Percentiles rank a stretch among this genome's conserved stretches.
These are phyloP conservation scores for Abrostola tripartita DNA, from an alignment of 2,888 invertebrate genomes.

Conservation along the genomic window DNA sequence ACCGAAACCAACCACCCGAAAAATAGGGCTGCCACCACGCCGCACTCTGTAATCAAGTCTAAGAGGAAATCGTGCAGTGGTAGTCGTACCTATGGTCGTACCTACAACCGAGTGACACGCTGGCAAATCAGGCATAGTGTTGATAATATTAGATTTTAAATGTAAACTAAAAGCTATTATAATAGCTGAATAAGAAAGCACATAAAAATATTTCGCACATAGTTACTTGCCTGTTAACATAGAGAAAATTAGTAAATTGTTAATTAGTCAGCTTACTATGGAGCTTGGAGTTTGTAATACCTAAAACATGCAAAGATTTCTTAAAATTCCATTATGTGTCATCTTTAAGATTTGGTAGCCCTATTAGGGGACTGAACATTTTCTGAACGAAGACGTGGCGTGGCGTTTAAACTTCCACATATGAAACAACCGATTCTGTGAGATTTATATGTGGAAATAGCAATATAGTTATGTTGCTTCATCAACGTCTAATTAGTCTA, in stretches of 20 bases:
- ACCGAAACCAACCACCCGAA: constrained; percentile 14
- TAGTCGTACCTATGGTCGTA: too few species aligned
- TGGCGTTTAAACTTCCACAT: background rate
- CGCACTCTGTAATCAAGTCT: constrained; percentile 16
- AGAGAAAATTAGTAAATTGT: too few species aligned
- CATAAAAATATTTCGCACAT: too few species aligned
- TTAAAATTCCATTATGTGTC: too few species aligned
- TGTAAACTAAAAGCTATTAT: too few species aligned
- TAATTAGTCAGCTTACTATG: too few species aligned
- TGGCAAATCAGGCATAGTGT: too few species aligned
- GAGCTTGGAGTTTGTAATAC: too few species aligned
- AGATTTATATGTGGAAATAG: constrained; percentile 5
- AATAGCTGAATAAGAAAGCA: too few species aligned
- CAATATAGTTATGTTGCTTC: background rate
- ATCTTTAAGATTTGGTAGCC: background rate
- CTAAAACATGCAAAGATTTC: background rate
- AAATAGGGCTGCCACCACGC: constrained; percentile 22
- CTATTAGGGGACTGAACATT: constrained; percentile 2
- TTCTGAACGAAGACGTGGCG: background rate
- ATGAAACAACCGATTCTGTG: background rate
- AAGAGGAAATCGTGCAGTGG: constrained; percentile 11
- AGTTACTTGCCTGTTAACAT: too few species aligned
- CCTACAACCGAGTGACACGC: too few species aligned
- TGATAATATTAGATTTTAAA: too few species aligned
- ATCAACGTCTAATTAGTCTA: background rate